Conservation (phyloP, 2,888 invertebrate species). For the Ophion obscuratus region DNA sequence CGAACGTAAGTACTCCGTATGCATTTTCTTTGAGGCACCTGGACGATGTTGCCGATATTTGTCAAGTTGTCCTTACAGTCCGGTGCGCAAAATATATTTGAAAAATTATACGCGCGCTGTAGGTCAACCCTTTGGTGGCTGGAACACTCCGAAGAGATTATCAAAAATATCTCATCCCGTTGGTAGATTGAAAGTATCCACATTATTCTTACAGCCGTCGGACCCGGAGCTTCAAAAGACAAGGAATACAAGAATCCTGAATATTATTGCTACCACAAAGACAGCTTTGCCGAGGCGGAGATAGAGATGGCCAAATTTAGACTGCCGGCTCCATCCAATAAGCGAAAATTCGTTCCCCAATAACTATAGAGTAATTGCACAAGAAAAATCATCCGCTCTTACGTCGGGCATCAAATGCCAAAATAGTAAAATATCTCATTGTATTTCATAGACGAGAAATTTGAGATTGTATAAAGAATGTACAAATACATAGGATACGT, state of each 20-base stretch:
- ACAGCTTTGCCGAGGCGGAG: slow-evolving; percentile 93
- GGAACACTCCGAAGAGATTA: neutral
- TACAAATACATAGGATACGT: slow-evolving; percentile 54
- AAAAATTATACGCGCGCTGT: neutral
- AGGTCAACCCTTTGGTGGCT: neutral
- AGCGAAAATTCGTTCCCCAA: slow-evolving; percentile 58
- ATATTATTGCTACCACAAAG: slow-evolving; percentile 92
- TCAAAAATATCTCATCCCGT: neutral
- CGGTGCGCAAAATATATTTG: neutral
- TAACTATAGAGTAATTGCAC: neutral
- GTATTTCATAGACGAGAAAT: slow-evolving; percentile 38
- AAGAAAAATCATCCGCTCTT: neutral
- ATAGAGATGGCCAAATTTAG: slow-evolving; percentile 93
- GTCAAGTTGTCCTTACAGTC: neutral
- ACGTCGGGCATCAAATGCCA: neutral
- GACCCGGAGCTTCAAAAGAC: slow-evolving; percentile 90
- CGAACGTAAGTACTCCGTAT: slow-evolving; percentile 72
- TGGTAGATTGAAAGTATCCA: neutral
- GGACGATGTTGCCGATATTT: neutral
- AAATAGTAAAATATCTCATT: slow-evolving; percentile 52
- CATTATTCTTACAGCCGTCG: slow-evolving; percentile 85
- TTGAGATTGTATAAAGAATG: slow-evolving; percentile 59
- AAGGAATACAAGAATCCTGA: slow-evolving; percentile 94
- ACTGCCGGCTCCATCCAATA: slow-evolving; percentile 90
- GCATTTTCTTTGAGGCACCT: neutral